Percentiles rank a stretch among this genome's conserved stretches.
Evolutionary conservation across 1,140 invertebrate species (phyloP).

Genomic region (Drosophila melanica): DNA sequence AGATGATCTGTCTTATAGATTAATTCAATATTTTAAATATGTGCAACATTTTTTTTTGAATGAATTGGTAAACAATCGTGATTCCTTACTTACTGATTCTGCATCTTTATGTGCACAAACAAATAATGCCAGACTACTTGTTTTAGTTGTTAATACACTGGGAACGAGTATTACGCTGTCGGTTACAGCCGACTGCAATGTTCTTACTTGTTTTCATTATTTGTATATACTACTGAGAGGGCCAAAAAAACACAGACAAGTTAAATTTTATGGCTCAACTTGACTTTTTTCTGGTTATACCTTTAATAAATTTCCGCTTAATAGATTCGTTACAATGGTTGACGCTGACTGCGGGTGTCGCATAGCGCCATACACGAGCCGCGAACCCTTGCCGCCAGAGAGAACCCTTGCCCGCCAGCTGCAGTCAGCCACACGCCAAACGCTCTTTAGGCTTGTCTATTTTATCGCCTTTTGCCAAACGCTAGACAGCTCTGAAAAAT

Average conservation of each 20-base stretch:
- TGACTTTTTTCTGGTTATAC: constrained; percentile 40
- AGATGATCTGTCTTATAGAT: no score
- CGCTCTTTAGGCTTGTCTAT: constrained; percentile 57
- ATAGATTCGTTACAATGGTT: constrained; percentile 77
- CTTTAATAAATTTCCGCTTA: constrained; percentile 82
- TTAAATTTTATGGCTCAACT: constrained; percentile 66
- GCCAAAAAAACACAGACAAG: constrained; percentile 45
- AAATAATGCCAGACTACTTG: no score
- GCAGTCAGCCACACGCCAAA: constrained; percentile 22
- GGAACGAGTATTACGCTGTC: background rate
- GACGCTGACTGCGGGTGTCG: constrained; percentile 18
- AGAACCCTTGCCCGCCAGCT: background rate
- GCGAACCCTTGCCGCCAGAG: background rate
- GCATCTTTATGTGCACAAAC: no score
- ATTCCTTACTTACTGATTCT: no score
- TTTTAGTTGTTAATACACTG: no score
- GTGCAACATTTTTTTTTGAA: no score
- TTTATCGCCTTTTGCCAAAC: constrained; percentile 61
- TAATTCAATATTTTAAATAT: no score
- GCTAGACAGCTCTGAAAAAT: constrained; percentile 24
- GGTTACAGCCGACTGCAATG: background rate
- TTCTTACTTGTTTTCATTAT: constrained; percentile 62
- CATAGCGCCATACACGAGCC: no score
- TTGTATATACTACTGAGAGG: constrained; percentile 61
- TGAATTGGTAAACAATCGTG: no score